Evolutionary conservation across 2,888 invertebrate species (phyloP), one percentile per base, ranked within the genome.

Genomic region (Prenolepis imparis): DNA sequence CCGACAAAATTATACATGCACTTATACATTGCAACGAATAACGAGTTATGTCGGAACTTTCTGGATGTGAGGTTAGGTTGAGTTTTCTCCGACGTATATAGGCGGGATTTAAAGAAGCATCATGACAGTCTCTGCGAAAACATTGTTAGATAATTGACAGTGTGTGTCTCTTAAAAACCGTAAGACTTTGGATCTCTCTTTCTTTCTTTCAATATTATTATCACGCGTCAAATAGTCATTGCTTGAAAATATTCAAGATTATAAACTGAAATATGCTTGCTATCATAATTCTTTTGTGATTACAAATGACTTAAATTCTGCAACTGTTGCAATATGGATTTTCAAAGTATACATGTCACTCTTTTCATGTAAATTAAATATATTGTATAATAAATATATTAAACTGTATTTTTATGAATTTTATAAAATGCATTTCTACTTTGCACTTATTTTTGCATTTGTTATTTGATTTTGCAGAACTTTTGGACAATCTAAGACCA

Each of bases 401-500:
- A 5, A 24, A 32, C n/a, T 5, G n/a, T 24, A 39, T 44, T 36
- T 8, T 28, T 6, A 28, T 32, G 11, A 24, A 9, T 63, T 57
- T 64, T 8, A 41, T 59, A 32, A 24, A 32, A 12, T 8, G 8
- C n/a, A 5, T 64, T 6, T 9, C 6, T 2, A 44, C 1, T 24
- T 39, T 5, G 21, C 9, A 21, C 8, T 48, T 24, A 28, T 21
- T 24, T 12, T 82, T 18, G 11, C 11, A 28, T n/a, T n/a, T 6
- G 28, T 64, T n/a, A n/a, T 52, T 67, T 6, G 39, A 5, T 41
- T 83, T 93, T 90, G 3, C 95, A 97, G 98, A 98, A 95, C 96
- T 98, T 91, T 95, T 98, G 95, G 98, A 98, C 94, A 98, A 97
- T 93, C 95, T 98, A 93, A 96, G 98, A 93, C 98, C 98, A 41